phyloP scores from a whole-genome alignment of 37 sponge, comb jelly and placozoan genomes.

The Haliclona indistincta region DNA sequence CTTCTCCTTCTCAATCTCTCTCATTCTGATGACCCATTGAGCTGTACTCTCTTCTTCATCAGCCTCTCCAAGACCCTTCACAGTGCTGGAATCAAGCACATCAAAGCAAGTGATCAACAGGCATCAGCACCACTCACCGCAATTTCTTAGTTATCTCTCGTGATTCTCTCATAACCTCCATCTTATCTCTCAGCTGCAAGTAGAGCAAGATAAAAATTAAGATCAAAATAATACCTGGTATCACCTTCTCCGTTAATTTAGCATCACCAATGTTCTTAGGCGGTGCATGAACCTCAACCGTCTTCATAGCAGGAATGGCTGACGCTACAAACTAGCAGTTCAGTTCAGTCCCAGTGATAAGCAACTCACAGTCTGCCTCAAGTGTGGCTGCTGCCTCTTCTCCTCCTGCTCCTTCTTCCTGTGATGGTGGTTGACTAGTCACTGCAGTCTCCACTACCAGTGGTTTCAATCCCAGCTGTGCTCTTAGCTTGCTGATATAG shows the following conservation, averaged over 20 bases:
- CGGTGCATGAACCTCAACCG: slow-evolving; percentile 81
- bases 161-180: slow-evolving; percentile 51
- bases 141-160: slow-evolving; percentile 43
- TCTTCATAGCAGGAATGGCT: slow-evolving; percentile 19
- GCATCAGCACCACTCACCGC: slow-evolving; percentile 15
- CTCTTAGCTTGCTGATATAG: slow-evolving; percentile 69
- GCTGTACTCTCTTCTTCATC: slow-evolving; percentile 45
- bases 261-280: slow-evolving; percentile 81
- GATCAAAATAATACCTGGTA: not conserved
- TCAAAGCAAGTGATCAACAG: not conserved
- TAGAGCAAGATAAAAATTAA: not conserved
- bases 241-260: slow-evolving; percentile 70
- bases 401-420: not conserved
- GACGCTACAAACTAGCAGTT: not conserved
- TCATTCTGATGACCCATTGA: slow-evolving; percentile 72
- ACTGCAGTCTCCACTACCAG: slow-evolving; percentile 57
- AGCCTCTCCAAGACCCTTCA: slow-evolving; percentile 47
- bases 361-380: not conserved
- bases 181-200: slow-evolving; percentile 58
- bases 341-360: not conserved
- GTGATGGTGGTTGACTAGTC: not conserved
- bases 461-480: slow-evolving; percentile 80
- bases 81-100: slow-evolving; percentile 28
- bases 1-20: slow-evolving; percentile 58
- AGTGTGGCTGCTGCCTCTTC: not conserved